phyloP scores from a whole-genome alignment of 1,140 invertebrate species.

The Drosophila repleta region DNA sequence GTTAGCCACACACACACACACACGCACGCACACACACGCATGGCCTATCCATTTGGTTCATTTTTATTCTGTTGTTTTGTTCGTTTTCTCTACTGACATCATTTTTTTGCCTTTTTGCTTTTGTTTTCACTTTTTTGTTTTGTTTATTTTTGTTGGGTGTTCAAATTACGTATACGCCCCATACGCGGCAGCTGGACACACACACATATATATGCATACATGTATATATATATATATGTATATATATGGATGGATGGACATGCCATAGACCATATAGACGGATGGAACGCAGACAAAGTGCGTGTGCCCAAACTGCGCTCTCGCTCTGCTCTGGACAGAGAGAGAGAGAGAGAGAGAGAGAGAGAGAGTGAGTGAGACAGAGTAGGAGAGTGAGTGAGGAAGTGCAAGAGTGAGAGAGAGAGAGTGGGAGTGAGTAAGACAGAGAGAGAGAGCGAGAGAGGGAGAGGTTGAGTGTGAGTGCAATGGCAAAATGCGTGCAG shows the following conservation, averaged over 20 bases:
- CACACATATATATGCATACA: no score
- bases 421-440: neutral
- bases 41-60: constrained; percentile 69
- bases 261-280: constrained; percentile 10
- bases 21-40: neutral
- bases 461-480: neutral
- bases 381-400: neutral
- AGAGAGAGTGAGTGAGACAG: neutral
- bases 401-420: neutral
- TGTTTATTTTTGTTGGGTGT: constrained; percentile 38
- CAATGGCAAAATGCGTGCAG: constrained; percentile 8
- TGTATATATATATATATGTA: no score
- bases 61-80: constrained; percentile 77
- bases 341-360: neutral
- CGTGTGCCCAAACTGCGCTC: constrained; percentile 8
- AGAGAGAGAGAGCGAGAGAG: neutral
- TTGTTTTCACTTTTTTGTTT: constrained; percentile 79
- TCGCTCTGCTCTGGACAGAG: neutral
- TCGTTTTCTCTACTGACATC: constrained; percentile 80
- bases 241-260: neutral
- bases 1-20: constrained; percentile 57
- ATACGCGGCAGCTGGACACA: neutral
- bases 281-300: constrained; percentile 39
- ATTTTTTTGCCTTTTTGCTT: constrained; percentile 65
- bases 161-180: constrained; percentile 58